A percentile compares a stretch with the other conserved stretches of the same genome.
Conservation (phyloP, 2,797 vertebrate species). For the Cirrhinus molitorella region DNA sequence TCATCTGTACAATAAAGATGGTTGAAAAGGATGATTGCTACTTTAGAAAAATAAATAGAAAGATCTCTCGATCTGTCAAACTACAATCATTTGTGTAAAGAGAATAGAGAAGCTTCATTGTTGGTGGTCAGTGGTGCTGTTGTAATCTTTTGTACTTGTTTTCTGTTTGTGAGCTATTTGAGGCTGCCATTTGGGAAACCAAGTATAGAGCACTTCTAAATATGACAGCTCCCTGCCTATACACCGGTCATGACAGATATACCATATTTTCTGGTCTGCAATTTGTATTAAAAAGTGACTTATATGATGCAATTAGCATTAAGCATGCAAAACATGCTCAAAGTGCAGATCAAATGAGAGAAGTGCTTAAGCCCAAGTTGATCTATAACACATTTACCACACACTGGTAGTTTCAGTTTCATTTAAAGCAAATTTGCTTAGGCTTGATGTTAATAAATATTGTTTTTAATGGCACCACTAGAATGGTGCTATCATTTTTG, state of each 20-base stretch:
- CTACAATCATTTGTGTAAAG: background rate
- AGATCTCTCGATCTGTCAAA: background rate
- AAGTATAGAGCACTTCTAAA: background rate
- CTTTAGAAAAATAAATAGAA: background rate
- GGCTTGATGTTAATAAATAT: no score
- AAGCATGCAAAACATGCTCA: background rate
- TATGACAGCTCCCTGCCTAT: background rate
- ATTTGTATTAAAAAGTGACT: background rate
- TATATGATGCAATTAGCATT: background rate
- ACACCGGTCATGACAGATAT: background rate
- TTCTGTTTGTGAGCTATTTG: background rate
- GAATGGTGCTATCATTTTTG: no score
- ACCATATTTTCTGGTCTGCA: background rate
- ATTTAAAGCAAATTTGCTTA: no score
- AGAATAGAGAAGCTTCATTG: background rate
- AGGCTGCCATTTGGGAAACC: background rate
- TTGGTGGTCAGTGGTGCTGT: background rate
- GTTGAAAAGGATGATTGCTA: background rate
- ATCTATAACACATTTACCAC: background rate
- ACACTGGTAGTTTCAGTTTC: no score
- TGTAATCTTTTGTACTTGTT: background rate
- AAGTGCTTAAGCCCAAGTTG: background rate
- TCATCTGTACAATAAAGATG: background rate
- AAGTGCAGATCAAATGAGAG: background rate
- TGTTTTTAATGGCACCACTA: no score